A percentile compares a stretch with the other conserved stretches of the same genome.
Evolutionary conservation across 2,113 vertebrate species (phyloP).

Genomic region (Apteryx owenii): DNA sequence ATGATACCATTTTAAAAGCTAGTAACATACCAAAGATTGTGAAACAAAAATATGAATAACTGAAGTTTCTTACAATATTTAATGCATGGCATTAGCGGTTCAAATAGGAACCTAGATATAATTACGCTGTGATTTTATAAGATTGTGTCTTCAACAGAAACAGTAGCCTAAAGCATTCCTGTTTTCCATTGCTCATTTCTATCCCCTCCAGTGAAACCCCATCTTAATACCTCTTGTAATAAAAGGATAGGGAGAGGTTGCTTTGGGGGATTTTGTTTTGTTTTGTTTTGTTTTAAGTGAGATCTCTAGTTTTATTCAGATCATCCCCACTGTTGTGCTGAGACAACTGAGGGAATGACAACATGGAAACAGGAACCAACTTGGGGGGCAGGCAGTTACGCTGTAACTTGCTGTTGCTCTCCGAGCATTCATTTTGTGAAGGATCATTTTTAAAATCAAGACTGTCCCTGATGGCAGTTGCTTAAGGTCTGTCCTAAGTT

Average conservation of each 20-base stretch:
- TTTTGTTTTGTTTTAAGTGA: not conserved
- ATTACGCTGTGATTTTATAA: not conserved
- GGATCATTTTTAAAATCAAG: not conserved
- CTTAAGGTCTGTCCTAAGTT: not conserved
- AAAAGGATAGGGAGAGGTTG: not conserved
- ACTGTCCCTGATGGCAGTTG: not conserved
- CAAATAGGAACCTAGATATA: not conserved
- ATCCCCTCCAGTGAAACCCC: not conserved
- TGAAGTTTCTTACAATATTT: not conserved
- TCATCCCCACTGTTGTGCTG: not conserved
- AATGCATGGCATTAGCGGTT: not conserved
- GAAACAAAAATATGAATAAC: not conserved
- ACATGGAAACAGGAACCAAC: not conserved
- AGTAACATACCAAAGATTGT: not conserved
- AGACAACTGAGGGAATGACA: not conserved
- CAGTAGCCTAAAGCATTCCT: not conserved
- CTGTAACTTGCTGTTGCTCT: not conserved
- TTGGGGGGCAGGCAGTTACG: not conserved
- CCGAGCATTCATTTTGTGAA: not conserved
- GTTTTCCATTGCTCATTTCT: not conserved
- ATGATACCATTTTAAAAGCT: not conserved
- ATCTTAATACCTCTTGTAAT: not conserved
- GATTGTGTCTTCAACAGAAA: not conserved
- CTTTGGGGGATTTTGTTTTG: not conserved
- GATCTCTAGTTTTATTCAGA: not conserved